Base-by-base conservation (phyloP, 2,888 invertebrate species). In the Brachynemurus nebulosus region DNA sequence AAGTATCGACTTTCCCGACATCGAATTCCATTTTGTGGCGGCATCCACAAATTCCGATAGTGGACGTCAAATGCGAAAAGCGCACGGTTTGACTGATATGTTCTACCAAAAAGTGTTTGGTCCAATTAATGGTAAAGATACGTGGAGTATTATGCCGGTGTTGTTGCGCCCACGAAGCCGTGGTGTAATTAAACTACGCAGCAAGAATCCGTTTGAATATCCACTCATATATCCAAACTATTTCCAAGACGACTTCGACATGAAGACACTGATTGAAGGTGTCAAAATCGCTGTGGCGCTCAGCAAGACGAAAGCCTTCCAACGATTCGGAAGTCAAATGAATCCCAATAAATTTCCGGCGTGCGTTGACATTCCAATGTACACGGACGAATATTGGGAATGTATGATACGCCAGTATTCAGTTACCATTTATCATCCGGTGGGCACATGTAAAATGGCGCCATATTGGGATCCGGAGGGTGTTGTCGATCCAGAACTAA, bases 221-320 rank as follows among this genome's bases (percentile, higher is more conserved):
- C 96, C 96, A 0, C 71, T 84, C 47, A 90, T 96, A 44, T 83
- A 90, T 55, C 90, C 95, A 0, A 95, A 95, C 59, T 96, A 96
- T 59, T 76, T 96, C 55, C 20, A 30, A 14, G 84, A 89, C 44
- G 77, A 84, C 16, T 68, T 76, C 48, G 96, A 96, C 54, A 69
- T 86, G 49, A 80, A 80, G 48, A 81, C 80, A 0, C 62, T 91
- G 33, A 69, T 90, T 0, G 90, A 90, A 64, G 90, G 90, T 0
- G 86, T 83, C 0, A 91, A 90, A 63, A 81, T 90, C 16, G 84
- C 76, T 0, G 71, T 90, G 0, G 81, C 84, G 0, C 61, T 90
- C n/a, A 85, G 86, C 6, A 72, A 77, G 52, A 90, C 90, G 0
- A 70, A 76, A 38, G 77, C 88, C 0, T 86, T 90, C 62, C 74